Evolutionary conservation across 2,797 vertebrate genomes (phyloP), one percentile per base, ranked within the genome.

Genomic region (Picus viridis): DNA sequence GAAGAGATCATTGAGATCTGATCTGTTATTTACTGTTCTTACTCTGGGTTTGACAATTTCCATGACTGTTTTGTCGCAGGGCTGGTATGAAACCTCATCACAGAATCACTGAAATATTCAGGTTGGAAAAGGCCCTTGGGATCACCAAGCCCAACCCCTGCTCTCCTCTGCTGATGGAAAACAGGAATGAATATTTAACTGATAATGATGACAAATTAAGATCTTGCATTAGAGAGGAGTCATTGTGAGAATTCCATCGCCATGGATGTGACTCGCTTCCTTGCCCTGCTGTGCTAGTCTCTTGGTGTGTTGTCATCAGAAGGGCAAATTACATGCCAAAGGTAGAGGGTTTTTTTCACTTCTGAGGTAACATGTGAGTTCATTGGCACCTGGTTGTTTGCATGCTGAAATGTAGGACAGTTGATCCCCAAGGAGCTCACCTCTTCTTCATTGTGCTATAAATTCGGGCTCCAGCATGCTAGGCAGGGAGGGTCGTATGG

Each of bases 141-240:
- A 43, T 43, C 41, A 16, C 41, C 41, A 43, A 43, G 41, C 16
- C 41, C 15, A 43, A 43, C 41, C 41, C 83, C 83, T 89, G 75
- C 64, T 96, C 63, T 95, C 41, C 47, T 69, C 93, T 93, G 81
- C 53, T 94, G 95, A 96, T 73, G 74, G 86, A 94, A 97, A 96
- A 67, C 94, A 96, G 95, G 93, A 93, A 93, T 83, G 92, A 94
- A 81, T 92, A 88, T 88, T 96, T 96, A 95, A 92, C 74, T 82
- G 82, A 71, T 62, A 87, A 94, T 45, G 70, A 94, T 83, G 94
- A 94, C 45, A 87, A 93, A 97, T 91, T 47, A 86, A 82, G 71
- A 53, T 84, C 94, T 92, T 0, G 0, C 76, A 79, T 84, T 87
- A 94, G 81, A 94, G 65, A 53, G 16, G 39, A 47, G 45, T 88